A percentile compares a stretch with the other conserved stretches of the same genome.
Conservation (phyloP, 2,888 invertebrate genomes). For the Allolobophora icterica region DNA sequence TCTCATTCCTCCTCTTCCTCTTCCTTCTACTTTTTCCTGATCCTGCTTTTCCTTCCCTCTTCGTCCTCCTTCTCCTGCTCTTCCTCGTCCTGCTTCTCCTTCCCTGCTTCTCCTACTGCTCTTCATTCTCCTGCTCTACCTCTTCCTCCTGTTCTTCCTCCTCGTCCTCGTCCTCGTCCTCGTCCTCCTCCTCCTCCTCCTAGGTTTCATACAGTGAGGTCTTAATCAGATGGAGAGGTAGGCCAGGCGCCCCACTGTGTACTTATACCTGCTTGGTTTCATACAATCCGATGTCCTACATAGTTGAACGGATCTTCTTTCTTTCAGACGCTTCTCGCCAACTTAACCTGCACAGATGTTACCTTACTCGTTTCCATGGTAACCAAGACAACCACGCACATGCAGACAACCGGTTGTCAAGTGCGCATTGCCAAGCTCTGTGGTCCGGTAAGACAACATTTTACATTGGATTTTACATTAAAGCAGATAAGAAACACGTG, state of each 20-base stretch:
- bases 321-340: slow-evolving; percentile 40
- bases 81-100: no score
- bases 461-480: neutral
- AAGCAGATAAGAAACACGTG: neutral
- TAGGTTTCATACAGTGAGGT: neutral
- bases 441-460: slow-evolving; percentile 41
- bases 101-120: no score
- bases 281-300: no score
- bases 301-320: neutral
- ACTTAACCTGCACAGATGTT: slow-evolving; percentile 37
- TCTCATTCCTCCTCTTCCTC: no score
- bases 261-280: no score
- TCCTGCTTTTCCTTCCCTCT: no score
- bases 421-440: slow-evolving; percentile 39
- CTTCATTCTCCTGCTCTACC: no score
- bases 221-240: no score
- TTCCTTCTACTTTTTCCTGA: no score
- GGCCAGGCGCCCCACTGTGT: no score
- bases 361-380: slow-evolving; percentile 39
- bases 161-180: neutral
- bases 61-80: no score
- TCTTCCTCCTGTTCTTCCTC: neutral
- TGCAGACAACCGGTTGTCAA: slow-evolving; percentile 42
- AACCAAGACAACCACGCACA: slow-evolving; percentile 39
- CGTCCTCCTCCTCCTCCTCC: neutral